Conservation (phyloP, 2,113 vertebrate genomes). For the Rattus rattus region DNA sequence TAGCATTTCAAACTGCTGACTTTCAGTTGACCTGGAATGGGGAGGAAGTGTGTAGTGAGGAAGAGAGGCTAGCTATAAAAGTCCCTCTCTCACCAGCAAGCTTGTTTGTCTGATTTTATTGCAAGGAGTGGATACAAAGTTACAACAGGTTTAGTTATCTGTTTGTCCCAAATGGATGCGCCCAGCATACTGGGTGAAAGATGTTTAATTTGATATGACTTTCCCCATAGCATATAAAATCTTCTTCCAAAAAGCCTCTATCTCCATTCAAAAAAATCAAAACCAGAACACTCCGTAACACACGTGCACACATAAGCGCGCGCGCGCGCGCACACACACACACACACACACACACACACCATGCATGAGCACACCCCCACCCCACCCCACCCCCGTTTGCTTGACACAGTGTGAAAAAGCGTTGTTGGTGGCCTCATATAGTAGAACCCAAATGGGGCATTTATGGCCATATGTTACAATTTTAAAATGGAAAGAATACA, state of each 20-base stretch:
- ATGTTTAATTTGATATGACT: neutral
- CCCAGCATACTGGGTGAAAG: neutral
- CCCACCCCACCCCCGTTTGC: too few species aligned
- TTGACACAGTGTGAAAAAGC: neutral
- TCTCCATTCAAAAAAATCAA: neutral
- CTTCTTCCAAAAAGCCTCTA: neutral
- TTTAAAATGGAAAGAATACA: neutral
- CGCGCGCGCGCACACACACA: neutral
- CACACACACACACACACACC: neutral
- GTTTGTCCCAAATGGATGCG: neutral
- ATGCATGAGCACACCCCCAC: neutral
- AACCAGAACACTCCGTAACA: neutral
- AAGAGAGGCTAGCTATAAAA: neutral
- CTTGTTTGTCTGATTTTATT: conserved; percentile 39
- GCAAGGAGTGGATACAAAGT: neutral
- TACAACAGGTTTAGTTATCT: neutral
- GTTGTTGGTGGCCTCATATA: too few species aligned
- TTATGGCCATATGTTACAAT: neutral
- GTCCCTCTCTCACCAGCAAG: neutral
- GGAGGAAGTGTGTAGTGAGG: neutral
- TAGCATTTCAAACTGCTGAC: neutral
- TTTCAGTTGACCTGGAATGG: neutral
- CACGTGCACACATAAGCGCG: neutral
- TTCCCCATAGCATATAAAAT: neutral
- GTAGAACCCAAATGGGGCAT: neutral